Conservation (phyloP, 1,140 invertebrate genomes). For the Frieseomelitta varia region DNA sequence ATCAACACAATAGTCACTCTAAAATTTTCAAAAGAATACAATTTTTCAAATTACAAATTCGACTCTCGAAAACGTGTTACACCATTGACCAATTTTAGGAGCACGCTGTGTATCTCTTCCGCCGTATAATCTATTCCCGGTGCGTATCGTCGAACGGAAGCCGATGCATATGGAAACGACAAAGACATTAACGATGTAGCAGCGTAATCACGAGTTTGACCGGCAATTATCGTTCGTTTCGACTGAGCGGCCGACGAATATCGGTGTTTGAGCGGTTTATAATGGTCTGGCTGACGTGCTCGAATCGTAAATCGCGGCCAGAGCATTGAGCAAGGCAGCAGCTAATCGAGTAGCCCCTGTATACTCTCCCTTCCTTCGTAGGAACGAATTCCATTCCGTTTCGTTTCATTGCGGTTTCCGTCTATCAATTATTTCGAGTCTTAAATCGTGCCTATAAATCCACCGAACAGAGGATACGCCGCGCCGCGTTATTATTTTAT, state of each 20-base stretch:
- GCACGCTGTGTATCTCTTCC: neutral
- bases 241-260: constrained; percentile 40
- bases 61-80: neutral
- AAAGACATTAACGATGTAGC: constrained; percentile 4
- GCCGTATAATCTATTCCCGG: constrained; percentile 13
- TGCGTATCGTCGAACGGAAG: constrained; percentile 58
- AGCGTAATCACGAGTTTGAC: constrained; percentile 49
- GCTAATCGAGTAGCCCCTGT: constrained; percentile 60
- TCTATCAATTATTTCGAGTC: constrained; percentile 72
- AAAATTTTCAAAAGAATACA: no score
- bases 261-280: constrained; percentile 48
- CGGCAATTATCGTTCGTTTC: constrained; percentile 60
- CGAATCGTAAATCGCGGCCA: constrained; percentile 57
- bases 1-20: no score
- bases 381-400: constrained; percentile 61
- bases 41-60: neutral
- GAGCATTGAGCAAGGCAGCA: constrained; percentile 66
- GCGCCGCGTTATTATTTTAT: constrained; percentile 60
- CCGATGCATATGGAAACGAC: constrained; percentile 36
- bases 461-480: constrained; percentile 60
- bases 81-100: neutral
- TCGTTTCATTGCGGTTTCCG: constrained; percentile 68
- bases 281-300: constrained; percentile 57
- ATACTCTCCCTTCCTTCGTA: neutral
- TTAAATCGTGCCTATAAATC: constrained; percentile 65